Evolutionary conservation across 2,113 vertebrate genomes (phyloP).

Genomic region (Zosterops hypoxanthus): DNA sequence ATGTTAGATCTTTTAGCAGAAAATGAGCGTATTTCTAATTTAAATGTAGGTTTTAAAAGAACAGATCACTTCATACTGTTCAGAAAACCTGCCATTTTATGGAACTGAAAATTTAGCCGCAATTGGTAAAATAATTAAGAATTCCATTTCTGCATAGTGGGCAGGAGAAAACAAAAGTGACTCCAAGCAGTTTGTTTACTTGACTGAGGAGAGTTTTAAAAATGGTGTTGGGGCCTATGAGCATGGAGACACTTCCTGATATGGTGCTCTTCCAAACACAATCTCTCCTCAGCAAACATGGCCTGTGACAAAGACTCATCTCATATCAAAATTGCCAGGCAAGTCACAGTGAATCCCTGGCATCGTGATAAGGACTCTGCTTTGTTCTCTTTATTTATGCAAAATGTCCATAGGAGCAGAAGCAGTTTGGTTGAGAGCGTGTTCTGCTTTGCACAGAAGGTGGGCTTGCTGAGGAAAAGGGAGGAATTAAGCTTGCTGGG

Average conservation of each 20-base stretch:
- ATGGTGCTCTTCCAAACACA: background rate
- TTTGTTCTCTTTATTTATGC: background rate
- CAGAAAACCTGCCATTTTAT: background rate
- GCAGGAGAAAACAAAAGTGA: background rate
- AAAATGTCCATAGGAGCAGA: background rate
- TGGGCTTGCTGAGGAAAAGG: background rate
- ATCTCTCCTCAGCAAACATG: slow-evolving; percentile 2
- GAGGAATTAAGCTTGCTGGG: background rate
- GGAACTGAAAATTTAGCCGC: background rate
- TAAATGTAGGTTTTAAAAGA: background rate
- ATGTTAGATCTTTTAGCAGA: background rate
- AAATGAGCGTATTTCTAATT: background rate
- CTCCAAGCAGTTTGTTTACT: background rate
- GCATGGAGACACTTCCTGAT: background rate
- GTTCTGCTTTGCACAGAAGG: background rate
- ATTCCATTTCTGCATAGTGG: background rate
- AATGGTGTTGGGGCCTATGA: background rate
- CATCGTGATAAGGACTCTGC: background rate
- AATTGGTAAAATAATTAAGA: background rate
- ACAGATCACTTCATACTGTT: background rate
- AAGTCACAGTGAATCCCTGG: background rate
- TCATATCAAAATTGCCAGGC: slow-evolving; percentile 11
- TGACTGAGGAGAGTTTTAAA: background rate
- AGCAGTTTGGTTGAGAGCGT: background rate
- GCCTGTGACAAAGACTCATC: background rate